Base-by-base conservation (phyloP, 2,113 vertebrate species). In the Notarius quadriscutis region DNA sequence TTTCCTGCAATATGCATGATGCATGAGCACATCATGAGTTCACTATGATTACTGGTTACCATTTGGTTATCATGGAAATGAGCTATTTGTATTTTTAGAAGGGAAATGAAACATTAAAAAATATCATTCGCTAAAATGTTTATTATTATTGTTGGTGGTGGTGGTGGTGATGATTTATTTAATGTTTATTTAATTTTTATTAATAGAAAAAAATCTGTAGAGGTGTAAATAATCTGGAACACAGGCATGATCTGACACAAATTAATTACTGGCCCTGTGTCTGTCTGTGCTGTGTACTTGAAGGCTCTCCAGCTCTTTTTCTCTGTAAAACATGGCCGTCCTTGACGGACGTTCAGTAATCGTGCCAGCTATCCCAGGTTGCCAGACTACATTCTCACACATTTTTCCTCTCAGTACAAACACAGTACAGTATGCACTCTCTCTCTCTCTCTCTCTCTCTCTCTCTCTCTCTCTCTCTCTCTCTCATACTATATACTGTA, bases 341-440 rank as follows among this genome's bases (percentile, higher is more conserved):
- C 86, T 83, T 83, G 62, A 60, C 75, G 57, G 67, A 75, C 67
- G 22, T 84, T 84, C 85, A 55, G 78, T 60, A 74, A 48, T 65
- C 51, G 79, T 79, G 57, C 78, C 57, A 78, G 60, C 78, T 75
- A 30, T 55, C 57, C 30, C 51, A 84, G 50, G 3, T 82, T 74
- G 67, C 78, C 69, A 88, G 78, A 86, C 48, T 74, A 51, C n/a
- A 82, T 71, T 55, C 67, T 48, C 22, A 67, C 84, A 55, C 63
- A 18, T 50, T 78, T 81, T 81, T 81, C 6, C 27, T 60, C 57
- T 81, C 79, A 81, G 79, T 30, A 34, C 86, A 81, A 79, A 72
- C 78, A 82, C 78, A 71, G 77, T 58, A 87, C 30, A 87, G 25
- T 50, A 80, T 7, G 62, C 51, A 81, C 25, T 8, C 7, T 10